A percentile compares a stretch with the other conserved stretches of the same genome.
Conservation (phyloP, 1,140 invertebrate species). For the Diachasmimorpha longicaudata region DNA sequence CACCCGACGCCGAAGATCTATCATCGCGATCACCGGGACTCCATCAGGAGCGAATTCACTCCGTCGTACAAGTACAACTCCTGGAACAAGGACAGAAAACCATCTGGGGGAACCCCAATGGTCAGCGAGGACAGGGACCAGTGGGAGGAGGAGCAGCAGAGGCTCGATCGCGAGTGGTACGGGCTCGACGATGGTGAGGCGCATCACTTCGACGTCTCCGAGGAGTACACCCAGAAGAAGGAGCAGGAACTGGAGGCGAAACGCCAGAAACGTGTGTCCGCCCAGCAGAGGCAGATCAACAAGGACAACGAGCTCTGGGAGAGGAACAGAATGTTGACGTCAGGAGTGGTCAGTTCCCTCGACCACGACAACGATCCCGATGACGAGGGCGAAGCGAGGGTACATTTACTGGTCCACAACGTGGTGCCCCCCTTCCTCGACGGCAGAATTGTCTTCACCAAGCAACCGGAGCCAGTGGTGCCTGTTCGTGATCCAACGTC, state of each 20-base stretch:
- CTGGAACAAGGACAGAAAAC: constrained; percentile 75
- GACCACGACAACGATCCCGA: constrained; percentile 93
- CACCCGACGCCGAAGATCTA: constrained; percentile 80
- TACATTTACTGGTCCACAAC: constrained; percentile 97
- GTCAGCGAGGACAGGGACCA: constrained; percentile 75
- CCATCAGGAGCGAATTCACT: constrained; percentile 73
- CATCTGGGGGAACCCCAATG: constrained; percentile 68
- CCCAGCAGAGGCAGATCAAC: constrained; percentile 92
- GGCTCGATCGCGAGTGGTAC: constrained; percentile 97
- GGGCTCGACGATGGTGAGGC: constrained; percentile 90
- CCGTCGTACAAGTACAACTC: constrained; percentile 86
- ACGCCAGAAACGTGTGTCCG: constrained; percentile 90
- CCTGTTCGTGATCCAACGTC: constrained; percentile 91
- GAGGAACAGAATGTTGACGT: constrained; percentile 96
- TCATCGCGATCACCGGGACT: constrained; percentile 56
- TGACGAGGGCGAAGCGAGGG: constrained; percentile 89
- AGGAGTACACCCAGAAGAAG: constrained; percentile 90
- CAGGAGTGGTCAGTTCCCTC: constrained; percentile 90
- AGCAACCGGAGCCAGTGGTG: constrained; percentile 84
- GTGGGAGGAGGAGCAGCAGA: constrained; percentile 93
- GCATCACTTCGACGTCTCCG: constrained; percentile 88
- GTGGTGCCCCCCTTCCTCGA: constrained; percentile 99
- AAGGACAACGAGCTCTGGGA: constrained; percentile 99
- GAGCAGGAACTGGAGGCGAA: constrained; percentile 90
- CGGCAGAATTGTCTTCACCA: constrained; percentile 97